Base-by-base conservation (phyloP, 2,888 invertebrate species). In the Macrostomum cliftonense region DNA sequence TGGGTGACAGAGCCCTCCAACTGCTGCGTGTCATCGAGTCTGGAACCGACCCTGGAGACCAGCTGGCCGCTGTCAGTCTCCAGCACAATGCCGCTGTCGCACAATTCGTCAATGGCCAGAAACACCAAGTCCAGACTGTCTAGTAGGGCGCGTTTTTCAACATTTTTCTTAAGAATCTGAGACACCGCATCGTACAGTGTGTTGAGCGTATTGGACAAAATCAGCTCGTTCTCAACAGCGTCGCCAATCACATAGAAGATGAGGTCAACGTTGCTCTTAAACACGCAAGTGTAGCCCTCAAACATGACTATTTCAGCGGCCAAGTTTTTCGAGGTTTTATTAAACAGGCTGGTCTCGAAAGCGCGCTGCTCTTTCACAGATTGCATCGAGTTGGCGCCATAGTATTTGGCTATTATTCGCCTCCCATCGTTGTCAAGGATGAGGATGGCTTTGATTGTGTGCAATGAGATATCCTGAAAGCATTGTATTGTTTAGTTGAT, bases 181-280 rank as follows among this genome's bases (percentile, higher is more conserved):
- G 83, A 89, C 11, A 95, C 81, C 0, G 95, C 82, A 70, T 99
- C 97, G 62, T 88, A 95, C 39, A 42, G 16, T 5, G 21, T 43
- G 21, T 14, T 20, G n/a, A n/a, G 14, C 42, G 20, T 48, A n/a
- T 20, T 48, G 5, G 19, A 21, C 45, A 38, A 13, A 45, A 19
- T 58, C 72, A 87, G 85, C 77, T 97, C 95, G 74, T 99, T 97
- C 71, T 97, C 95, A 62, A 88, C 82, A 46, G 86, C 82, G 63
- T 83, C 86, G 47, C 97, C 97, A 82, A 99, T 86, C 0, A 97
- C 93, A 71, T 95, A 99, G 72, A 97, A 95, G 73, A 86, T 93
- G 5, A 99, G 74, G 72, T 99, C 97, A 0, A 97, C 95, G 70
- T 93, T 95, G 62, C 87, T 91, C 62, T 84, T 82, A 71, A 97